Base-by-base conservation (phyloP, 2,113 vertebrate genomes). In the Channa argus region DNA sequence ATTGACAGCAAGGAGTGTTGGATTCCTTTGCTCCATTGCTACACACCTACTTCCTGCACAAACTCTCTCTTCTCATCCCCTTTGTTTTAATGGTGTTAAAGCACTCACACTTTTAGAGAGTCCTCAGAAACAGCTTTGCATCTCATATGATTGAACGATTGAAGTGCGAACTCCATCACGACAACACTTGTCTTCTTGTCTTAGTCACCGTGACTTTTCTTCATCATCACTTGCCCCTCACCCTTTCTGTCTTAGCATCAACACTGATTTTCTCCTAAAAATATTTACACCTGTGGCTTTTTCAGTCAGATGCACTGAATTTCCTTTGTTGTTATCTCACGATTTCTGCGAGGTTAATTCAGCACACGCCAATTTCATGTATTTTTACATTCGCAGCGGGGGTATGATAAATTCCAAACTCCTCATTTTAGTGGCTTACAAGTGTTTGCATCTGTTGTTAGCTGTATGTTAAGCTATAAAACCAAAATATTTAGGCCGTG, bases 1-100 rank as follows among this genome's bases (percentile, higher is more conserved):
- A 76, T 73, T 72, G 68, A 82, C 78, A 63, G 36, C n/a, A 34
- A 44, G 41, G 56, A 71, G 67, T 63, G 63, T n/a, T 54, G 41
- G 46, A 60, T 60, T 59, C 46, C 15, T 47, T 74, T 24, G 44
- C 56, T 33, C 33, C 8, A 5, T 15, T 8, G 0, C n/a, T 24
- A 24, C 50, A 54, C 36, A 49, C 41, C 15, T n/a, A 34, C 50
- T 53, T 38, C 11, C 8, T 24, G 33, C 14, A 37, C 15, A 53
- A 15, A 36, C 34, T 51, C 11, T 59, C 47, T 33, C 14, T 11
- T 39, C 34, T 6, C 37, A 7, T 37, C 9, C 10, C 8, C 12
- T 56, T 33, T 34, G 2, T 51, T 52, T 58, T 43, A 51, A 15
- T 51, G 24, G 13, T 15, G 52, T 74, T 63, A 53, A 58, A 55